Conservation (phyloP, 1,140 invertebrate species). For the Branchinecta lynchi region DNA sequence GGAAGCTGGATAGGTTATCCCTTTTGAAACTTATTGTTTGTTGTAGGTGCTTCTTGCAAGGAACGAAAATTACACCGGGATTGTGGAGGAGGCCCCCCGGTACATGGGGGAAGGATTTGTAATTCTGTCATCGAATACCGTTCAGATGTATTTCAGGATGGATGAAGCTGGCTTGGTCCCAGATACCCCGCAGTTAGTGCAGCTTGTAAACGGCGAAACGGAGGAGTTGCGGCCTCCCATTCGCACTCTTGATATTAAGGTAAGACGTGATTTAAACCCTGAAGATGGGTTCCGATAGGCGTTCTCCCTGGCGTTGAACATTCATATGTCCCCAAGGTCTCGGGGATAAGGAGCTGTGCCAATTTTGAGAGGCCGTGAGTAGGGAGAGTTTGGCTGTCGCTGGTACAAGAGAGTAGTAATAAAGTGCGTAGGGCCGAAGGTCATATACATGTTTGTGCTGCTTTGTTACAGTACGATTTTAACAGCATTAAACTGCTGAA, state of each 20-base stretch:
- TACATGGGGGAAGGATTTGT: slow-evolving; percentile 98
- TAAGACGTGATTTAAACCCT: slow-evolving; percentile 22
- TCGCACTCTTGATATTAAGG: slow-evolving; percentile 84
- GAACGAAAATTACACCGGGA: slow-evolving; percentile 80
- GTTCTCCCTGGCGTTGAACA: neutral
- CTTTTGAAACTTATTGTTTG: slow-evolving; percentile 6
- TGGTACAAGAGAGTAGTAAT: no score
- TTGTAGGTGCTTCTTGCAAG: slow-evolving; percentile 67
- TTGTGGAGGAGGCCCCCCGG: slow-evolving; percentile 84
- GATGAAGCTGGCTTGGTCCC: slow-evolving; percentile 81
- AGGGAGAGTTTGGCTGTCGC: no score
- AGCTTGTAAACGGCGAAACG: slow-evolving; percentile 79
- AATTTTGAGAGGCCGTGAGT: no score
- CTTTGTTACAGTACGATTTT: no score
- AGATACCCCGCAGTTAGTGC: slow-evolving; percentile 72
- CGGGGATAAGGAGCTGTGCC: neutral
- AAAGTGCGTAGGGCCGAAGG: no score
- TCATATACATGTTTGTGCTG: no score
- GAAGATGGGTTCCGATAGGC: neutral
- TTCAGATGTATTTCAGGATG: slow-evolving; percentile 91
- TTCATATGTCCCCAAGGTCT: neutral
- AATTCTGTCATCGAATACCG: slow-evolving; percentile 81
- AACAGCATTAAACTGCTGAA: no score
- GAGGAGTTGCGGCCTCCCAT: slow-evolving; percentile 78
- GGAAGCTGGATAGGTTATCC: no score